Evolutionary conservation across 2,113 vertebrate genomes (phyloP), one percentile per base, ranked within the genome.

Genomic region (Bombycilla garrulus): DNA sequence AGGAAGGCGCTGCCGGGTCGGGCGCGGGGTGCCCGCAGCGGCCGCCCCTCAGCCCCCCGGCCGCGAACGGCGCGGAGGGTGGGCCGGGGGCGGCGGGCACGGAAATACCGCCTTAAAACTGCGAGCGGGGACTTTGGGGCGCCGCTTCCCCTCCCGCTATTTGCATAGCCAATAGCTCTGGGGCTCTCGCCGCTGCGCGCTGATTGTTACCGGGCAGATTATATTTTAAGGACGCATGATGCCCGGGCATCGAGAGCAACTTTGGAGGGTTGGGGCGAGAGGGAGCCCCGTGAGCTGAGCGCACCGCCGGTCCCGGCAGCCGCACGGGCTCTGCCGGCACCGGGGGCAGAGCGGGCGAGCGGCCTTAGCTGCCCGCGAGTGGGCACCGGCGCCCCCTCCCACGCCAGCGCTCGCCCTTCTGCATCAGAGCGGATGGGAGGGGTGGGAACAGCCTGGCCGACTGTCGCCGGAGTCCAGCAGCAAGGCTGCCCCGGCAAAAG

Each of bases 121-220:
- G 96, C 88, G 97, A 97, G 97, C 94, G 76, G 95, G 95, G 97
- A 97, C 96, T 98, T 98, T 97, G 97, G 98, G 97, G 97, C 96
- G 95, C 97, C 73, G 81, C 95, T 98, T 98, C 98, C 98, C 97
- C 97, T 98, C 97, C 97, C 97, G 97, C 96, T 97, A 98, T 99
- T 98, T 98, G 98, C 98, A 98, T 98, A 99, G 98, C 99, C 99
- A 99, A 99, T 99, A 97, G 98, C 98, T 99, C 98, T 97, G 97
- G 98, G 97, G 97, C 97, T 94, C 97, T 96, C 88, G 98, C 97
- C 95, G 97, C 98, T 98, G 98, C 98, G 97, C 97, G 97, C 97
- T 97, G 98, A 98, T 98, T 99, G 99, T 99, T 99, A 99, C 99
- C 98, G 98, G 99, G 99, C 99, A 99, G 99, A 99, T 98, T 99